Conservation (phyloP, 2,888 invertebrate species). For the Nymphalis c-album region DNA sequence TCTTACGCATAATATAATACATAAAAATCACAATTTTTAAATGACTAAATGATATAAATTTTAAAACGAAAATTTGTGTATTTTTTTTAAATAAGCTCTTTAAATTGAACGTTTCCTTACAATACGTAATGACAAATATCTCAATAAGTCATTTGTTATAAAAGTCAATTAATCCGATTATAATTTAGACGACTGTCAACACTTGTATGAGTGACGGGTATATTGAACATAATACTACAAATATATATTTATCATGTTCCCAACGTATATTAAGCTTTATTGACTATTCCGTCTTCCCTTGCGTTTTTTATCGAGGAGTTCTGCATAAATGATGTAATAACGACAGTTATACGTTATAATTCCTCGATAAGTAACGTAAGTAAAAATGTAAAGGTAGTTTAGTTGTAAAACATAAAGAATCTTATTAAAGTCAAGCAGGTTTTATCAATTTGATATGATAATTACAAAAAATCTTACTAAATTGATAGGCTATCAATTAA, state of each 20-base stretch:
- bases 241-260: not conserved
- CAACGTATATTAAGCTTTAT: too few relatives aligned
- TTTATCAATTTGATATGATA: too few relatives aligned
- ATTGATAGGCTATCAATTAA: too few relatives aligned
- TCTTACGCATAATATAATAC: not conserved
- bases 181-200: not conserved
- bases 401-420: too few relatives aligned
- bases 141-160: not conserved
- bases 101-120: not conserved
- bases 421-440: too few relatives aligned
- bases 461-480: too few relatives aligned
- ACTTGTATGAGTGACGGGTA: not conserved
- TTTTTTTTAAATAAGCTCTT: not conserved
- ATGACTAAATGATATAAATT: not conserved
- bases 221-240: not conserved
- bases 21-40: not conserved
- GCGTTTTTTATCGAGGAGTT: too few relatives aligned
- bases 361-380: too few relatives aligned
- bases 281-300: too few relatives aligned
- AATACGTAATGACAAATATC: not conserved
- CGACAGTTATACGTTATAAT: too few relatives aligned
- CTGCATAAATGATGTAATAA: too few relatives aligned
- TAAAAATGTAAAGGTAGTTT: too few relatives aligned
- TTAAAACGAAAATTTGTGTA: not conserved
- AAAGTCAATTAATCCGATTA: constrained; percentile 13